Conservation (phyloP, 2,113 vertebrate species). For the Neofelis nebulosa region DNA sequence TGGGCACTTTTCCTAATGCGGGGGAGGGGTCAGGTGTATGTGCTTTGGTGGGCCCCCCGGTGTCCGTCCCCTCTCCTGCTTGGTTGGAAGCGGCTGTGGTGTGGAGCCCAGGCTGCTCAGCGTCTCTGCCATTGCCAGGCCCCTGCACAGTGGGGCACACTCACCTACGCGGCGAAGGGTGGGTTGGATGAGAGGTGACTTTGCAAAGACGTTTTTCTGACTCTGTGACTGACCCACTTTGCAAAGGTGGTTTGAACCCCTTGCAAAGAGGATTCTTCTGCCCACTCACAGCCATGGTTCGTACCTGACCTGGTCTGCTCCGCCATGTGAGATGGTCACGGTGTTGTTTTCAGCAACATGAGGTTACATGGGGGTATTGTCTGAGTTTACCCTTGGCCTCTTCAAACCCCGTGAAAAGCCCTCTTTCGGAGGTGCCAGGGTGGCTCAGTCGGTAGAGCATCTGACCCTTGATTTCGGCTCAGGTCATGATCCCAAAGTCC, state of each 20-base stretch:
- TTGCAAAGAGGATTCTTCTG: background rate
- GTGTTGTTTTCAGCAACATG: background rate
- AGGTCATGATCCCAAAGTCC: too few species aligned
- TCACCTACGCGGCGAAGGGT: rapidly evolving
- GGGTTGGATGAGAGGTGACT: background rate
- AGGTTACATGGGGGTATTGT: background rate
- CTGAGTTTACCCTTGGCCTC: background rate
- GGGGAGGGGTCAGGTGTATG: rapidly evolving
- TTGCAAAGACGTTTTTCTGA: background rate
- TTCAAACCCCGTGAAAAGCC: background rate
- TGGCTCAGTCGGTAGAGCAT: too few species aligned
- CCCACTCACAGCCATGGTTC: background rate
- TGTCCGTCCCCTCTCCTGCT: background rate
- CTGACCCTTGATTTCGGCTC: too few species aligned
- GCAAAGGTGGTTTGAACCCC: background rate
- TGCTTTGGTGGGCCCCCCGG: rapidly evolving
- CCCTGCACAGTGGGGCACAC: background rate
- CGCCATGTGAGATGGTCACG: background rate
- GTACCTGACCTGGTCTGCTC: background rate
- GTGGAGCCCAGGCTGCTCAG: background rate
- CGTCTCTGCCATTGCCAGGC: background rate
- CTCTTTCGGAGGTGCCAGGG: too few species aligned
- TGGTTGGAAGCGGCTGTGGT: background rate
- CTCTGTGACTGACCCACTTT: background rate
- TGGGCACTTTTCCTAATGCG: rapidly evolving